These are phyloP conservation scores for Schizopygopsis pylzovi DNA, from an alignment of 2,797 vertebrate species.

Conservation along the genomic window DNA sequence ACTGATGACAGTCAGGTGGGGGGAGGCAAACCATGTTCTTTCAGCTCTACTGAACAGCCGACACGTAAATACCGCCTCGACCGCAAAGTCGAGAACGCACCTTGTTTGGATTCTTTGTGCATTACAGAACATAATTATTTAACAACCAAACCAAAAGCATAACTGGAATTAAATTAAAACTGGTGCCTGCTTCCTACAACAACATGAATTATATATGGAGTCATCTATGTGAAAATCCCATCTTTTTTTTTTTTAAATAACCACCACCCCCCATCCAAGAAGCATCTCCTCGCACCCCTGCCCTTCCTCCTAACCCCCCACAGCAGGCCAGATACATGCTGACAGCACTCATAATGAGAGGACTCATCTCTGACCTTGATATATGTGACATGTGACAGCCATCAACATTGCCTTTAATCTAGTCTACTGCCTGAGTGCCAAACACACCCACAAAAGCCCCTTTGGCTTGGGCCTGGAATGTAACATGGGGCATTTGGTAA, in stretches of 20 bases:
- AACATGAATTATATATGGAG: conserved; percentile 45
- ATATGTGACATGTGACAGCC: conserved; percentile 45
- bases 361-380: conserved; percentile 51
- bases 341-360: conserved; percentile 54
- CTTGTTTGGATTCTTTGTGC: conserved; percentile 25
- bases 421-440: conserved; percentile 10
- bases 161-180: neutral
- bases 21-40: conserved; percentile 34
- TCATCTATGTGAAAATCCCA: conserved; percentile 12
- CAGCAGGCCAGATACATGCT: conserved; percentile 38
- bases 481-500: neutral
- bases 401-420: conserved; percentile 40
- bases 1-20: conserved; percentile 42
- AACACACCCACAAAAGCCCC: conserved; percentile 9
- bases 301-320: conserved; percentile 11
- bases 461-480: neutral
- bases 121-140: neutral
- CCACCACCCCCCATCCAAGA: conserved; percentile 4
- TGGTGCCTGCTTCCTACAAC: neutral
- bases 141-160: neutral
- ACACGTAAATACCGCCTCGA: conserved; percentile 12
- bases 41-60: conserved; percentile 17
- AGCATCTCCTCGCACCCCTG: conserved; percentile 35
- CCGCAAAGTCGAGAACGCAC: neutral
- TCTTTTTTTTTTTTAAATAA: conserved; percentile 17